A percentile compares a stretch with the other conserved stretches of the same genome.
Conservation (phyloP, 2,888 invertebrate species). For the Beris chalybata region DNA sequence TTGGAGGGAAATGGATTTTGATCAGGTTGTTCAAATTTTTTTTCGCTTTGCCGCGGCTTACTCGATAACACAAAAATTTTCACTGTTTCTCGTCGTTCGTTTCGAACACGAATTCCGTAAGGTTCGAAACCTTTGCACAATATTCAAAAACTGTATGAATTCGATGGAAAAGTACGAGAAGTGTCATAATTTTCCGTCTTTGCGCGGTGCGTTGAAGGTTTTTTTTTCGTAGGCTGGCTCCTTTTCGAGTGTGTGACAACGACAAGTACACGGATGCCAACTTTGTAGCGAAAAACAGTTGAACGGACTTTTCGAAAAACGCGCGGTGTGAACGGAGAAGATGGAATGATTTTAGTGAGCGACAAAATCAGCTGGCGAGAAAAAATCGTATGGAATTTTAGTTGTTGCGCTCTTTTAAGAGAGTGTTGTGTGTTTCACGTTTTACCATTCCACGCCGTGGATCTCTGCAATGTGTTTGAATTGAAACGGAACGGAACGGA, state of each 20-base stretch:
- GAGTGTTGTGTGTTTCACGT: too few relatives aligned
- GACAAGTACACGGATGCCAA: conserved; percentile 21
- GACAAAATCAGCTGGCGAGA: conserved; percentile 13
- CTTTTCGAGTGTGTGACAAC: not conserved
- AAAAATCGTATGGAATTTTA: too few relatives aligned
- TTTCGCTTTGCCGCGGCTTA: not conserved
- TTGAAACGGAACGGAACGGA: too few relatives aligned
- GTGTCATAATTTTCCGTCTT: conserved; percentile 22
- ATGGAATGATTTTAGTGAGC: conserved; percentile 4
- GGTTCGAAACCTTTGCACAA: too few relatives aligned
- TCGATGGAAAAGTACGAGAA: too few relatives aligned
- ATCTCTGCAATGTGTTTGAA: too few relatives aligned
- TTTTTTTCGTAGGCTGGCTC: not conserved
- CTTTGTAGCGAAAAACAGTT: conserved; percentile 10
- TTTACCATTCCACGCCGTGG: too few relatives aligned
- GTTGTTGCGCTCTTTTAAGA: too few relatives aligned
- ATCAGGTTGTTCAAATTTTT: not conserved
- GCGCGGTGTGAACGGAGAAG: not conserved
- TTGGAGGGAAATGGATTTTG: conserved; percentile 24
- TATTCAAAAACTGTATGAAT: too few relatives aligned
- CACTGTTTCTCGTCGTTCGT: too few relatives aligned
- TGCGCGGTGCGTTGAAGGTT: not conserved
- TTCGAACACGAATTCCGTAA: too few relatives aligned
- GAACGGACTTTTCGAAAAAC: not conserved
- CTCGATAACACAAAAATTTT: not conserved